A percentile compares a stretch with the other conserved stretches of the same genome.
Evolutionary conservation across 2,797 vertebrate genomes (phyloP).

Genomic region (Sebastes kiyomatsui): DNA sequence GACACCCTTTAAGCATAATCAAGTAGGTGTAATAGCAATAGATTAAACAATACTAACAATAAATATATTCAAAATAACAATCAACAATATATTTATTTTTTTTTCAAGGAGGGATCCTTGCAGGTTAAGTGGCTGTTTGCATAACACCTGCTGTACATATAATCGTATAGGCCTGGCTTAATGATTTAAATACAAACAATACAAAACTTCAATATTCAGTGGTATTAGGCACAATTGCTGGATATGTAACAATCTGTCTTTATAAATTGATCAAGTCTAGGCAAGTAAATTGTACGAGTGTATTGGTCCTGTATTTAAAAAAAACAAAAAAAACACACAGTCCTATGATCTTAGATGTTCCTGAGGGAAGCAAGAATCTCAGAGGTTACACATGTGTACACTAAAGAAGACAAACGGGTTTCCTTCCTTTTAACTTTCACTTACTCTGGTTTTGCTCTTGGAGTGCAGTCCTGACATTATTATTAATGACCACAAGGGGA

Average conservation of each 20-base stretch:
- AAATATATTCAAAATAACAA: neutral
- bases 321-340: neutral
- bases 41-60: constrained; percentile 7
- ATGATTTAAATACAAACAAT: neutral
- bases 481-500: neutral
- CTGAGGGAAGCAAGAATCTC: constrained; percentile 1
- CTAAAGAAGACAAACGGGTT: neutral
- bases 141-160: neutral
- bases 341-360: neutral
- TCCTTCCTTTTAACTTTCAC: neutral
- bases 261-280: neutral
- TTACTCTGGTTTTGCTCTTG: neutral
- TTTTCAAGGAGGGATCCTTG: no score
- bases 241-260: neutral
- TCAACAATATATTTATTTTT: neutral
- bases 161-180: neutral
- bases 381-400: neutral
- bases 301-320: constrained; percentile 2
- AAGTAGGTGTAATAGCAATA: neutral
- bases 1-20: neutral
- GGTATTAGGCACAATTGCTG: neutral
- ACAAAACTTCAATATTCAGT: neutral
- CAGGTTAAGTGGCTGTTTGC: constrained; percentile 8
- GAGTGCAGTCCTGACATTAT: neutral
- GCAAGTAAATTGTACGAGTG: neutral